Base-by-base conservation (phyloP, 2,113 vertebrate species). In the Gopherus evgoodei region DNA sequence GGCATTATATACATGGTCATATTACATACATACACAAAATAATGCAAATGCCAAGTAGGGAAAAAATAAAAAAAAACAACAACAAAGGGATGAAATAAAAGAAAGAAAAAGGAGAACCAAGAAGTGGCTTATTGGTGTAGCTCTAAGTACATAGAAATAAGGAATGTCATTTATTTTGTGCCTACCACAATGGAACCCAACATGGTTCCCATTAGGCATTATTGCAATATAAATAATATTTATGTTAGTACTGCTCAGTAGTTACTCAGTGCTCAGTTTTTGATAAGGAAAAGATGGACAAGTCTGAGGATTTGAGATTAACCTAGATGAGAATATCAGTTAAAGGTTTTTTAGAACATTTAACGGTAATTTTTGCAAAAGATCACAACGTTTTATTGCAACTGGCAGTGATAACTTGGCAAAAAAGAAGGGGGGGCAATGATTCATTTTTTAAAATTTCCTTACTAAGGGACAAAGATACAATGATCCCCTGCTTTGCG, bases 291-390 rank as follows among this genome's bases (percentile, higher is more conserved):
- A 59, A 4, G 14, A 8, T 85, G 47, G 1, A 3, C 27, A n/a
- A 85, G 5, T 17, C 21, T 47, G 57, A 81, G 59, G 35, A 1
- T 4, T 53, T 62, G 47, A 25, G 2, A 4, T 35, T 47, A 49
- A 76, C 0, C 0, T 62, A 27, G 25, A 4, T 81, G 59, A 49
- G 24, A 76, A 49, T 54, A 17, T 76, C 25, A 81, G 53, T 35
- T 6, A 6, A 76, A 84, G 11, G 25, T 5, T 49, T 80, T 16
- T 42, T 49, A 38, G 7, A 54, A 38, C 1, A 62, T 76, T 17
- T 6, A 81, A 19, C 4, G 35, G 29, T 49, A 25, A 59, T 81
- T 91, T 81, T 76, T 38, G 29, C 4, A 53, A 14, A n/a, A 49
- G 11, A 25, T 14, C n/a, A 9, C 3, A 16, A 21, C 10, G 53